A percentile compares a stretch with the other conserved stretches of the same genome.
Evolutionary conservation across 2,888 invertebrate genomes (phyloP).

Genomic region (Lithosia quadra): DNA sequence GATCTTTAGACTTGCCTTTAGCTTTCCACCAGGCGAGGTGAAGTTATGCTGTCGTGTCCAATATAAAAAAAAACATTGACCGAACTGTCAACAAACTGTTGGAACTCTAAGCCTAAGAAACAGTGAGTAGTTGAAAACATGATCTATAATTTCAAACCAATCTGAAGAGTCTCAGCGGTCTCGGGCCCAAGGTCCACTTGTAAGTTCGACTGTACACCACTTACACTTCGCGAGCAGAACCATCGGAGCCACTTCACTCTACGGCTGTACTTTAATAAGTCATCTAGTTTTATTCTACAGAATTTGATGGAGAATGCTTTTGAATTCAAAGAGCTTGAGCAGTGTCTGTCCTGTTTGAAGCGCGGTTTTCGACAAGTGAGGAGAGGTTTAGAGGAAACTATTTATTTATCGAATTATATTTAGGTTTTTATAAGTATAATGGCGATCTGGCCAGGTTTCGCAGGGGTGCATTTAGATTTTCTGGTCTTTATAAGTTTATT

Average conservation of each 20-base stretch:
- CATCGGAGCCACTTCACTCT: slow-evolving; percentile 38
- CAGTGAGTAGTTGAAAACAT: slow-evolving; percentile 42
- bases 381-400: background rate
- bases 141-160: slow-evolving; percentile 44
- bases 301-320: slow-evolving; percentile 23
- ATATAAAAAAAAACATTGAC: too few relatives aligned
- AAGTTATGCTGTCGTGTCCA: too few relatives aligned
- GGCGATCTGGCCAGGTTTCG: background rate
- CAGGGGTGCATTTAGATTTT: background rate
- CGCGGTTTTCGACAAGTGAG: background rate
- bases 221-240: slow-evolving; percentile 44
- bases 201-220: slow-evolving; percentile 40
- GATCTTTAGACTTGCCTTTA: too few relatives aligned
- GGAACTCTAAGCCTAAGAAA: slow-evolving; percentile 39
- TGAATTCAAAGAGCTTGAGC: slow-evolving; percentile 17
- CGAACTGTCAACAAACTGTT: slow-evolving; percentile 26
- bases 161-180: slow-evolving; percentile 37
- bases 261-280: slow-evolving; percentile 40
- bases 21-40: too few relatives aligned
- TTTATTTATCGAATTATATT: background rate
- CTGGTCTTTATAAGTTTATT: background rate
- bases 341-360: background rate
- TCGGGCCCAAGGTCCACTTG: slow-evolving; percentile 44
- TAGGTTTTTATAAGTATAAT: background rate
- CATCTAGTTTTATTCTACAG: slow-evolving; percentile 36